Base-by-base conservation (phyloP, 2,888 invertebrate species). In the Troilus luridus region DNA sequence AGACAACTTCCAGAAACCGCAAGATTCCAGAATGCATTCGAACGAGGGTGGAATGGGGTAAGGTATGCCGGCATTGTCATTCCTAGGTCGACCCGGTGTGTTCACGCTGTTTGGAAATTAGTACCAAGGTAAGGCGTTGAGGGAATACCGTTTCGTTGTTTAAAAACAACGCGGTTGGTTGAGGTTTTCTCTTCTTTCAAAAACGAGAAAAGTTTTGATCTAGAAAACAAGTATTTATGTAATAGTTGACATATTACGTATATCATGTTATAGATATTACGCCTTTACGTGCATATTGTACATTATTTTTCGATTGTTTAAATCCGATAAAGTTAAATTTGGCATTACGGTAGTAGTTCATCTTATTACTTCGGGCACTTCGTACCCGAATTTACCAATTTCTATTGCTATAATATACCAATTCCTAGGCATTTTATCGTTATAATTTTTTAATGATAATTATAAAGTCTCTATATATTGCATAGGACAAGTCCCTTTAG, bases 21-120 rank as follows among this genome's bases (percentile, higher is more conserved):
- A 24, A 19, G 72, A 77, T 41, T 41, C 72, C 27, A 77, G 72
- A 77, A 85, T 85, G 85, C 85, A 85, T 85, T 85, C 21, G 56
- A 56, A 85, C 12, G 56, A 10, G 1, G 0, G 56, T 54, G 56
- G 85, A 85, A n/a, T 54, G 85, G n/a, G 85, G 56, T 85, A 56
- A 85, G 56, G 85, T 17, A 85, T 85, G 56, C n/a, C 85, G 56
- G 54, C 85, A 85, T 85, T 85, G 85, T 85, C 58, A 85, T 85
- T 85, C 85, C 54, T 56, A 58, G 85, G 72, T 77, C 72, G 72
- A 8, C 85, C n/a, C 12, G 85, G n/a, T 85, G 85, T 85, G 85
- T 58, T 85, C 85, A 85, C 85, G n/a, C 56, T 58, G n/a, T 85
- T 85, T 85, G 85, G 85, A 85, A 85, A 85, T 85, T 58, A 85